These are phyloP conservation scores for Hipparchia sbordonii DNA, from an alignment of 2,888 invertebrate species.

Conservation along the genomic window DNA sequence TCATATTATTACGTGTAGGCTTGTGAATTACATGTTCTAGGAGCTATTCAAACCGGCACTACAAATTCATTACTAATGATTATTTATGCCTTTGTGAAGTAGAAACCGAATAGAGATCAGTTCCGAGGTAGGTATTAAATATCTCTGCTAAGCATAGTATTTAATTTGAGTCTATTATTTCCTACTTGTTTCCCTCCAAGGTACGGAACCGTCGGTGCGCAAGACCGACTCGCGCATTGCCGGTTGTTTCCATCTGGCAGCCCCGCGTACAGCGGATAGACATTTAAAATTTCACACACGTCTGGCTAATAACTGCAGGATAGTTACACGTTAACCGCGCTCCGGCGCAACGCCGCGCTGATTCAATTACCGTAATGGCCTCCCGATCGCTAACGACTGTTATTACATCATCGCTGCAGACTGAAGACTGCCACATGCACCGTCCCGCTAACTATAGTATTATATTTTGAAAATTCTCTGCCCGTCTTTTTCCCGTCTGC, in stretches of 20 bases:
- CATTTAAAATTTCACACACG: constrained; percentile 36
- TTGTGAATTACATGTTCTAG: neutral
- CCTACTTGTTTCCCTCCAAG: too few relatives aligned
- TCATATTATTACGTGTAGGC: neutral
- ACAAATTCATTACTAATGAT: too few relatives aligned
- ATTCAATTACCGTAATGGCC: constrained; percentile 27
- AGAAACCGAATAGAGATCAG: too few relatives aligned
- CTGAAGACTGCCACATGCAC: too few relatives aligned
- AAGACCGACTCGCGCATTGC: too few relatives aligned
- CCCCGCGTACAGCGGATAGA: neutral
- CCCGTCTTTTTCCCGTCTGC: neutral
- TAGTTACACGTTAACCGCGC: constrained; percentile 21
- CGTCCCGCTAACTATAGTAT: neutral
- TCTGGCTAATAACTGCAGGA: constrained; percentile 16
- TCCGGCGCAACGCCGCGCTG: constrained; percentile 3
- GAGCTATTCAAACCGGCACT: neutral
- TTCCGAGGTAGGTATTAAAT: too few relatives aligned
- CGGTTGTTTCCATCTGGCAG: neutral
- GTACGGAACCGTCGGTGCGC: too few relatives aligned
- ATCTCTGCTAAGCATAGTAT: too few relatives aligned
- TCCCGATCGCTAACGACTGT: constrained; percentile 20
- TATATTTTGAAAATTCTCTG: neutral
- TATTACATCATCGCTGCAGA: constrained; percentile 20
- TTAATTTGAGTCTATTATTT: too few relatives aligned
- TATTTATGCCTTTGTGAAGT: too few relatives aligned